Evolutionary conservation across 92 coral and sea anemone genomes (phyloP), one percentile per base, ranked within the genome.

Genomic region (Heliopora coerulea): DNA sequence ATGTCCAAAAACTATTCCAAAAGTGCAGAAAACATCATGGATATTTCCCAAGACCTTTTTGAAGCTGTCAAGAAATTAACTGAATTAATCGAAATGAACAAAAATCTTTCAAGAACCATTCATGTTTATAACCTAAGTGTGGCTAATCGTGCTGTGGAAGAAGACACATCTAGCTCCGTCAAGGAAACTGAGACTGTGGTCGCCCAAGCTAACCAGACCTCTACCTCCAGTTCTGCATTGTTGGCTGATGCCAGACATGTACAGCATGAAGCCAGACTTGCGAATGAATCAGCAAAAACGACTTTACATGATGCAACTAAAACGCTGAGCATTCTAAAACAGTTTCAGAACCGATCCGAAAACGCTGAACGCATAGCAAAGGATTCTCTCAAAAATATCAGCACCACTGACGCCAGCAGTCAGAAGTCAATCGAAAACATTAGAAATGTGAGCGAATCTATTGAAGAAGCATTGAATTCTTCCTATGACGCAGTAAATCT

Each of bases 281-380:
- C 98, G 6, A 83, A 85, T 10, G 78, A 78, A n/a, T 82, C 88
- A 35, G 91, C 98, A 19, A 68, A 37, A n/a, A 81, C 79, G 58
- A 87, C 91, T 13, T 84, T 85, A 65, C 41, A 75, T 18, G 96
- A 93, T 60, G 88, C 93, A 1, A 64, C 29, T 59, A 89, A 85
- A 70, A 93, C 91, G 87, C 78, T 82, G 0, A 59, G 79, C 63
- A 83, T 86, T 54, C 70, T 93, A 19, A 72, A 48, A 42, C 74
- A 82, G 33, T 93, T 93, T 56, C 90, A 59, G 19, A 48, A 80
- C 35, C 84, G 78, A 73, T 84, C 96, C 4, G 39, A 67, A 28
- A 79, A 87, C 49, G 96, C 98, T 2, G 78, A 84, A 24, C 59
- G 68, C 49, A 77, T 85, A 11, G 98, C 98, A 19, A 83, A 80